Base-by-base conservation (phyloP, 2,113 vertebrate genomes). In the Phaethon lepturus region DNA sequence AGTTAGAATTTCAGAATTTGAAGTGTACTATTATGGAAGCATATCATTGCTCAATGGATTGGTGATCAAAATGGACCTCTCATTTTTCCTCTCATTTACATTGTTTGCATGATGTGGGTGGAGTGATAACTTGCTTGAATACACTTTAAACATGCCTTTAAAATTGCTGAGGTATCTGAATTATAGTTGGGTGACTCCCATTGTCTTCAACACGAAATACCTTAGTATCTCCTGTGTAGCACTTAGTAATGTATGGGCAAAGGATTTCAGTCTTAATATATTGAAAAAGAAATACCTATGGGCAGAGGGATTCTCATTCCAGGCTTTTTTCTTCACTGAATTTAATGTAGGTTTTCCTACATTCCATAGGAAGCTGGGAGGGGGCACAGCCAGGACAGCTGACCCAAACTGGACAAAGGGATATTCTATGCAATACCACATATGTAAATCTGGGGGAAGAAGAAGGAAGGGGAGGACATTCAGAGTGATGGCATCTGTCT, bases 21-120 rank as follows among this genome's bases (percentile, higher is more conserved):
- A 79, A 53, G 2, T 22, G n/a, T 53, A 2, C 17, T 86, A 7
- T 8, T 63, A 58, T 9, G 17, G 44, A 79, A 79, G 5, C 6
- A 23, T 58, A n/a, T 42, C 1, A 24, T 14, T 64, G 38, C 64
- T 22, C 19, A 33, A 16, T 11, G 17, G 5, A 33, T 22, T 40
- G 6, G 9, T 0, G 4, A 28, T 10, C 22, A 69, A 60, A 77
- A 9, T 16, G 9, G 8, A 52, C 11, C 66, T 74, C 50, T 50
- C 4, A 26, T 0, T 75, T 76, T 63, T 80, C 1, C 1, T 49
- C 19, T 49, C 5, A 7, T 26, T 76, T 45, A 20, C 3, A 2
- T 4, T 60, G 8, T 4, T 87, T 49, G 7, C 2, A 18, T 20
- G 11, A 42, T 12, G 12, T 16, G 29, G 0, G 0, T 55, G 0